Percentiles rank a stretch among this genome's conserved stretches.
These are phyloP conservation scores for Bos javanicus DNA, from an alignment of 2,113 vertebrate species.

Conservation along the genomic window DNA sequence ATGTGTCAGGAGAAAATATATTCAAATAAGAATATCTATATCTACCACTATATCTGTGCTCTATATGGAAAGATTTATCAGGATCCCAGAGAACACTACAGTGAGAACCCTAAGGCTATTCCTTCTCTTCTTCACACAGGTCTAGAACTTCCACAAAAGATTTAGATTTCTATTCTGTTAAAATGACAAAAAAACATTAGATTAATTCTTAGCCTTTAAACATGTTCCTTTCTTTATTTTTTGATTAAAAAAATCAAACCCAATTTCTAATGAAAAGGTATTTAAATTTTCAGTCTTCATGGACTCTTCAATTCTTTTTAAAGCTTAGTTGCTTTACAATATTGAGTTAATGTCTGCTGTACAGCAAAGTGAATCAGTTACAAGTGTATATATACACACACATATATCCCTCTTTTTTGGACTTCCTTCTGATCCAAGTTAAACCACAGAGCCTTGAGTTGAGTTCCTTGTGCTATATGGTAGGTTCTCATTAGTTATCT, in stretches of 20 bases:
- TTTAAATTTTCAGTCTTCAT: neutral
- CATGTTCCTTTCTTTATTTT: neutral
- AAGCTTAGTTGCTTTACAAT: neutral
- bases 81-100: neutral
- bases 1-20: neutral
- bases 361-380: neutral
- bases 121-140: neutral
- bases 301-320: neutral
- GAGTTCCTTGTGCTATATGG: neutral
- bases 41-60: neutral
- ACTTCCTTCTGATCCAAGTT: neutral
- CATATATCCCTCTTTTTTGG: neutral
- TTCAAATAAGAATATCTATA: neutral
- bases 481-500: neutral
- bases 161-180: neutral
- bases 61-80: neutral
- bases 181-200: neutral
- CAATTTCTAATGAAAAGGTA: neutral
- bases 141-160: neutral
- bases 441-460: neutral
- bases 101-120: neutral
- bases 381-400: neutral
- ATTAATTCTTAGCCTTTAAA: neutral
- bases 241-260: neutral
- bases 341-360: neutral